phyloP scores from a whole-genome alignment of 2,113 vertebrate genomes.

The Sminthopsis crassicaudata region DNA sequence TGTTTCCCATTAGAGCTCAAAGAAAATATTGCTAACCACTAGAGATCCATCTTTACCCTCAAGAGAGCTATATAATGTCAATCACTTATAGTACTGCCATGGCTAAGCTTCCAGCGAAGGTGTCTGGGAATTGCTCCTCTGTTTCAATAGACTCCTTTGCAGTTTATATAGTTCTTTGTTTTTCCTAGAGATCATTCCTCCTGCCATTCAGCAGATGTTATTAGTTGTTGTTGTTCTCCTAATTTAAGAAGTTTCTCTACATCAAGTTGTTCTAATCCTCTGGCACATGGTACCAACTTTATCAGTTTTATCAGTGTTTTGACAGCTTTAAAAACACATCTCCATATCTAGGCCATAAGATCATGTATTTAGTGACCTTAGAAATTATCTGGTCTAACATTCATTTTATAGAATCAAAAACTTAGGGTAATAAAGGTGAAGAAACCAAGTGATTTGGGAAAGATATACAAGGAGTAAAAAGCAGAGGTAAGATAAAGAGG shows the following conservation, averaged over 20 bases:
- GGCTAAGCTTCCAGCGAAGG: background rate
- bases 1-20: background rate
- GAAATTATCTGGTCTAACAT: background rate
- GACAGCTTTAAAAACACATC: background rate
- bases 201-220: background rate
- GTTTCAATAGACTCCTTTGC: background rate
- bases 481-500: background rate
- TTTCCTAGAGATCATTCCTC: background rate
- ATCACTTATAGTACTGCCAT: background rate
- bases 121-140: background rate
- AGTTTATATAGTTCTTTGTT: background rate
- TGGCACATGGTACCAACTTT: background rate
- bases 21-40: background rate
- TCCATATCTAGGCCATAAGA: background rate
- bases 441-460: background rate
- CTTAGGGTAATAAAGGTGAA: background rate
- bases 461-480: background rate
- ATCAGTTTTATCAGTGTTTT: background rate
- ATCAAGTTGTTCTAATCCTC: background rate
- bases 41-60: background rate
- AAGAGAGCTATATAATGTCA: background rate
- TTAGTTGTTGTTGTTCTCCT: background rate
- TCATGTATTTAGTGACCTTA: background rate
- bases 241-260: background rate
- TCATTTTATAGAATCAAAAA: background rate